Percentiles rank a stretch among this genome's conserved stretches.
These are phyloP conservation scores for Spea hammondii DNA, from an alignment of 2,797 vertebrate species.

Conservation along the genomic window DNA sequence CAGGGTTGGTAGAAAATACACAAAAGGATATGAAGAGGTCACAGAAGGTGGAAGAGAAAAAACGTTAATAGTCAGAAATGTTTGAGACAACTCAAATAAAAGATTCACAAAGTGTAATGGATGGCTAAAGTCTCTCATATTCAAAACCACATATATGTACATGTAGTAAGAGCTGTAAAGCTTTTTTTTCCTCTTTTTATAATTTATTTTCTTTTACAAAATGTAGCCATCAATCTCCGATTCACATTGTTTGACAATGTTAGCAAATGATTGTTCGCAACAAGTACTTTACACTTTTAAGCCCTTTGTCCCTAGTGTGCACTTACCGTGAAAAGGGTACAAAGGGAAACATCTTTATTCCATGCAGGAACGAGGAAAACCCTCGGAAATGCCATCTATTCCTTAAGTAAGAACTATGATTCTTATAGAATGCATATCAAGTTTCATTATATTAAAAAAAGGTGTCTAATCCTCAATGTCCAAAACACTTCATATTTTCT, in stretches of 20 bases:
- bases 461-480: conserved; percentile 3
- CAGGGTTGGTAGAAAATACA: too few species aligned
- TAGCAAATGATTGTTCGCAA: conserved; percentile 11
- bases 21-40: too few species aligned
- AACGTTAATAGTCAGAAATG: neutral
- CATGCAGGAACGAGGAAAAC: conserved; percentile 41
- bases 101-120: neutral
- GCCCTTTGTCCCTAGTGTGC: neutral
- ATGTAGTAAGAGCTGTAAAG: conserved; percentile 10
- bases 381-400: conserved; percentile 14
- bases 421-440: conserved; percentile 30
- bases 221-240: conserved; percentile 4
- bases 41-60: neutral
- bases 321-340: conserved; percentile 8
- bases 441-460: conserved; percentile 21
- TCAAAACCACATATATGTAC: conserved; percentile 10
- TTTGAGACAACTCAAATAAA: conserved; percentile 1
- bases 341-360: conserved; percentile 38
- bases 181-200: neutral
- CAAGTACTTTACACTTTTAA: conserved; percentile 28
- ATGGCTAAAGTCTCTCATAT: neutral
- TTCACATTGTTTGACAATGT: conserved; percentile 23
- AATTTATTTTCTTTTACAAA: conserved; percentile 12
- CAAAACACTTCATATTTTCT: conserved; percentile 13
- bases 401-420: conserved; percentile 18